Evolutionary conservation across 2,113 vertebrate genomes (phyloP).

Genomic region (Cairina moschata): DNA sequence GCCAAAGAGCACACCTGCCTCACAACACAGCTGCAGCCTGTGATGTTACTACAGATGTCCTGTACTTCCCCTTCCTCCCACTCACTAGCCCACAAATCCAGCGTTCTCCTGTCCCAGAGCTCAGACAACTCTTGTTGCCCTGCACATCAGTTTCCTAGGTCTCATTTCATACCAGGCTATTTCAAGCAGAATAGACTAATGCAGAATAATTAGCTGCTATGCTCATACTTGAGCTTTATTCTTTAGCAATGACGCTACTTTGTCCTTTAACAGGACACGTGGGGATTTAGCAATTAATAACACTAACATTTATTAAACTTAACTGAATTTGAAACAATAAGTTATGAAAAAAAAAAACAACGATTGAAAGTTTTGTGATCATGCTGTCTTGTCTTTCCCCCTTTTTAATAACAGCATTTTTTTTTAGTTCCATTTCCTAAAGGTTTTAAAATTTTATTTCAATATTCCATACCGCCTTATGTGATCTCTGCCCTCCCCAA

Average conservation of each 20-base stretch:
- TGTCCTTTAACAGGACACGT: neutral
- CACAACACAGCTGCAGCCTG: neutral
- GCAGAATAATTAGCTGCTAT: neutral
- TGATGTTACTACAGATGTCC: accelerated
- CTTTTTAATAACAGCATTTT: neutral
- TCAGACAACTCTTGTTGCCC: neutral
- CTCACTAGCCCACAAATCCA: neutral
- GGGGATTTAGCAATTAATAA: neutral
- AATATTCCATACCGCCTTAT: neutral
- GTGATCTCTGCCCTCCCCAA: neutral
- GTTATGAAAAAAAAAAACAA: neutral
- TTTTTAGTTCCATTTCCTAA: neutral
- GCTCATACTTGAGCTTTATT: neutral
- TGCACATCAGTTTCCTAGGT: neutral
- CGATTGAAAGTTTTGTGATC: neutral
- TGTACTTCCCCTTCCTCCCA: neutral
- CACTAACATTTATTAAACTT: neutral
- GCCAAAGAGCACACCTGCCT: neutral
- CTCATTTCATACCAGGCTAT: neutral
- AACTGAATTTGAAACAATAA: neutral
- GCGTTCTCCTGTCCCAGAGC: neutral
- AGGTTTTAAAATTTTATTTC: neutral
- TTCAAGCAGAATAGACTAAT: neutral
- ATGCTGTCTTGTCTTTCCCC: neutral
- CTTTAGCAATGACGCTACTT: neutral